Base-by-base conservation (phyloP, 2,113 vertebrate genomes). In the Chionodraco myersi region DNA sequence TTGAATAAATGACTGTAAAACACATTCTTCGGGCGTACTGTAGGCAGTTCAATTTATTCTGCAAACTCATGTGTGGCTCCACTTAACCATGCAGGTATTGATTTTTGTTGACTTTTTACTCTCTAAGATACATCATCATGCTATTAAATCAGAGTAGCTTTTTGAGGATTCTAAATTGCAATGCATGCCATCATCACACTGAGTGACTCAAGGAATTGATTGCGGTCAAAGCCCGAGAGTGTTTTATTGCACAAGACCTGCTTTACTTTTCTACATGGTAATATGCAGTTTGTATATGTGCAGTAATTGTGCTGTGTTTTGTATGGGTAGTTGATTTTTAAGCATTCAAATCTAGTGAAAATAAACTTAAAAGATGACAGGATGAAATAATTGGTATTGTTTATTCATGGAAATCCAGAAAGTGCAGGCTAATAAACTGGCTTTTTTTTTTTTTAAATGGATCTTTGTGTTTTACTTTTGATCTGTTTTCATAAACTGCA, bases 401-500 rank as follows among this genome's bases (percentile, higher is more conserved):
- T 49, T 36, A 63, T 72, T 81, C 2, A 30, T 13, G 26, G 10
- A 21, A 26, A 1, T 18, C 0, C 53, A 59, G 2, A 62, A 69
- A 23, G 34, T 63, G 10, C 45, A 61, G 34, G 36, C 30, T 30
- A 30, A 30, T 30, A 30, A 30, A 30, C 30, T n/a, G 57, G 36
- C 6, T 68, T 21, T 21, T 21, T 21, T 21, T n/a, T n/a, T n/a
- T n/a, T n/a, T n/a, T n/a, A 57, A 59, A 66, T 59, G 68, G 60
- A 73, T 56, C 14, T 52, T 44, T 62, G 51, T 79, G 61, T 60
- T 71, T 44, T 51, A 30, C 58, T 74, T 86, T 80, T 75, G 76
- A 34, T 47, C 70, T 75, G 59, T 70, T 58, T 67, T 66, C 66
- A 60, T 49, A 69, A 54, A n/a, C 54, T 14, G 36, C 64, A 9